A percentile compares a stretch with the other conserved stretches of the same genome.
phyloP scores from a whole-genome alignment of 2,113 vertebrate genomes.

The Pangasianodon hypophthalmus region DNA sequence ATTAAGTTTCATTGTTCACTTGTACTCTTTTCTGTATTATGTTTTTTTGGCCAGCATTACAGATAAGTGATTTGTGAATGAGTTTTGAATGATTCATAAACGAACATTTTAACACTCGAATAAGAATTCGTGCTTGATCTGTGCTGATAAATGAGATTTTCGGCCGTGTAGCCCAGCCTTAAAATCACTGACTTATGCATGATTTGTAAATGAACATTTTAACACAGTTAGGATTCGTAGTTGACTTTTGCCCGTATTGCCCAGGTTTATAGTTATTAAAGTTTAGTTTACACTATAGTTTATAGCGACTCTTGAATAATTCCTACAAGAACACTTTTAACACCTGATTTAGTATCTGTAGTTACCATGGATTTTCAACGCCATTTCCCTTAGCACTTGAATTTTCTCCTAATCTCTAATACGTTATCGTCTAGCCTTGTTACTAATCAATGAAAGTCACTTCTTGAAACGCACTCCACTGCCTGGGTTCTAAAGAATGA shows the following conservation, averaged over 20 bases:
- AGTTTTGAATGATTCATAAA: not conserved
- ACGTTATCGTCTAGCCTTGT: not conserved
- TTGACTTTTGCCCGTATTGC: not conserved
- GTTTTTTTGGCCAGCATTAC: too few species aligned
- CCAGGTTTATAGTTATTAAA: not conserved
- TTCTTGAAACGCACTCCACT: not conserved
- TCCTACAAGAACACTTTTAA: not conserved
- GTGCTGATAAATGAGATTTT: not conserved
- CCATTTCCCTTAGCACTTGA: too few species aligned
- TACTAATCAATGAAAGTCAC: not conserved
- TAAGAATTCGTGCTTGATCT: not conserved
- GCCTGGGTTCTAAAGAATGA: not conserved
- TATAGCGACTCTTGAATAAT: too few species aligned
- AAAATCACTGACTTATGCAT: not conserved
- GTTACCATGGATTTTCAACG: too few species aligned
- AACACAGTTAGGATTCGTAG: not conserved
- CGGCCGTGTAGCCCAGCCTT: not conserved
- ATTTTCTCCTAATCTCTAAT: not conserved
- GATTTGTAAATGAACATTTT: not conserved
- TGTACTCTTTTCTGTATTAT: too few species aligned
- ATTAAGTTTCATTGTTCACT: not conserved
- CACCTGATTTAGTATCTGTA: not conserved
- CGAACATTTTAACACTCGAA: not conserved
- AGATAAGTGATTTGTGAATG: too few species aligned
- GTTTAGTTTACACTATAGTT: not conserved